Conservation (phyloP, 2,113 vertebrate genomes). For the Pygoscelis adeliae region DNA sequence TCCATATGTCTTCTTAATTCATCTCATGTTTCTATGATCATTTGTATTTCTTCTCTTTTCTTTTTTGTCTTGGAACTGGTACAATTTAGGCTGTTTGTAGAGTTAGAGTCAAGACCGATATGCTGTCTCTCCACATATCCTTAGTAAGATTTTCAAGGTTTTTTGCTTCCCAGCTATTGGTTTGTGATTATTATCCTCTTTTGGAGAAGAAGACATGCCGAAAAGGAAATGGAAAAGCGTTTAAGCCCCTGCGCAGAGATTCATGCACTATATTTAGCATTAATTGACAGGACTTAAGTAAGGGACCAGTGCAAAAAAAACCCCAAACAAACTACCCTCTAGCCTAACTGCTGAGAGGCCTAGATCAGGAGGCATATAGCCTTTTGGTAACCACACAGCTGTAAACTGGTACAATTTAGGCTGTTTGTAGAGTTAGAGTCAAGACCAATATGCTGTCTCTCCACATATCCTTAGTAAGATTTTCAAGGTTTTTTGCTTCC, state of each 20-base stretch:
- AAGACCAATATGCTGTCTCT: background rate
- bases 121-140: background rate
- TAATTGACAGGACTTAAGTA: background rate
- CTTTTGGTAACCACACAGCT: background rate
- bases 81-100: background rate
- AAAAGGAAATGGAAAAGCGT: background rate
- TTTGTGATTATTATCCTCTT: background rate
- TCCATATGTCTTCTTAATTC: conserved; percentile 55
- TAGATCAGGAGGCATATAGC: background rate
- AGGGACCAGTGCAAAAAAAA: background rate
- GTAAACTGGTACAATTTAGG: background rate
- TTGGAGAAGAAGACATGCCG: background rate
- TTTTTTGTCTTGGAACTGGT: background rate
- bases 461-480: background rate
- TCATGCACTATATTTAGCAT: background rate
- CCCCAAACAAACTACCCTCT: background rate
- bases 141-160: background rate
- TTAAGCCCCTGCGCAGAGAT: background rate
- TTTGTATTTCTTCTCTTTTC: conserved; percentile 7
- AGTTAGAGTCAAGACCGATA: background rate
- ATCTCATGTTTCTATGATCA: background rate
- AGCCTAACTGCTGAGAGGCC: background rate
- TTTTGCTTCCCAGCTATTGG: background rate
- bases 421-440: background rate
- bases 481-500: background rate